Percentiles rank a stretch among this genome's conserved stretches.
Conservation (phyloP, 2,888 invertebrate genomes). For the Oegoconia quadripuncta region DNA sequence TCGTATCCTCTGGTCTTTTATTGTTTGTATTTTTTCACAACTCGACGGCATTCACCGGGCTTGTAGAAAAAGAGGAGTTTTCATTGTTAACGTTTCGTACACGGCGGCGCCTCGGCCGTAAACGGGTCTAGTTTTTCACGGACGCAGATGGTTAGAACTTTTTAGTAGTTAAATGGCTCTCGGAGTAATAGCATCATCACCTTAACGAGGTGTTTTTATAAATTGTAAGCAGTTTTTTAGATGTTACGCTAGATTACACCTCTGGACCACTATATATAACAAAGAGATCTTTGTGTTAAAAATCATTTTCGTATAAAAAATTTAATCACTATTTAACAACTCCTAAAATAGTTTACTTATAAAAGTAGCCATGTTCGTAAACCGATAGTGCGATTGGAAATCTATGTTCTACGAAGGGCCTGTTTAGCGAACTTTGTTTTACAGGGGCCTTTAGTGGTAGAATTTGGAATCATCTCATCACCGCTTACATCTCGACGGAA, state of each 20-base stretch:
- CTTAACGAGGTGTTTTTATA: slow-evolving; percentile 4
- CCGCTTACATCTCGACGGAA: slow-evolving; percentile 38
- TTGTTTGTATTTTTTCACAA: slow-evolving; percentile 60
- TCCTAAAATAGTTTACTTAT: no score
- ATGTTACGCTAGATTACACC: no score
- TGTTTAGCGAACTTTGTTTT: slow-evolving; percentile 1
- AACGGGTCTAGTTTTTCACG: slow-evolving; percentile 25
- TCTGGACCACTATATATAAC: no score
- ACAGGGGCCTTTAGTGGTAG: slow-evolving; percentile 30
- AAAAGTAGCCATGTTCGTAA: no score
- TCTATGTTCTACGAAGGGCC: no score
- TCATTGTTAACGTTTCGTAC: slow-evolving; percentile 54
- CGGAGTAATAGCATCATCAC: slow-evolving; percentile 1
- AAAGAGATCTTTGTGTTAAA: no score
- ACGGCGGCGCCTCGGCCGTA: slow-evolving; percentile 20
- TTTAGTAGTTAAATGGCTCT: slow-evolving; percentile 12
- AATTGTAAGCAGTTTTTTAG: background rate
- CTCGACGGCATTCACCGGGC: slow-evolving; percentile 41
- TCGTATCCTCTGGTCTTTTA: slow-evolving; percentile 48
- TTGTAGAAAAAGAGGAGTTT: slow-evolving; percentile 43
- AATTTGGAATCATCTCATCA: slow-evolving; percentile 11
- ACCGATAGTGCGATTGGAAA: no score
- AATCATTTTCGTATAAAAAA: no score
- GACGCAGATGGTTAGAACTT: slow-evolving; percentile 29
- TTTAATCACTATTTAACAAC: no score